Conservation (phyloP, 2,113 vertebrate species). For the Microcebus murinus region DNA sequence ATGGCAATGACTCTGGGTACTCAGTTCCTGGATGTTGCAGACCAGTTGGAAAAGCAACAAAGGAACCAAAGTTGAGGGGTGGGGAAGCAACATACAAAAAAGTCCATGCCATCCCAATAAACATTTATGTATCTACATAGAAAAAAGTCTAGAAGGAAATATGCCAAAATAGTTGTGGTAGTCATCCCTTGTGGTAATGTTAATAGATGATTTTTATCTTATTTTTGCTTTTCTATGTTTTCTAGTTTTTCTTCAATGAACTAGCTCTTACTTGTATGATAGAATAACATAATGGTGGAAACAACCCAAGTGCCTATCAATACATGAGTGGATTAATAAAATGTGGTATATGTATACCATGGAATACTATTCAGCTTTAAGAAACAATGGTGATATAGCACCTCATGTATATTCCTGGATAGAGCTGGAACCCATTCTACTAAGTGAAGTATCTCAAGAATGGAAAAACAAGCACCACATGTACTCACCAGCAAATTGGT, state of each 20-base stretch:
- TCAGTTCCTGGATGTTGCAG: not conserved
- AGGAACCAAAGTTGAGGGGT: not conserved
- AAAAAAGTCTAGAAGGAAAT: not conserved
- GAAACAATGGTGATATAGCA: no score
- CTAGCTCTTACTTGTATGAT: not conserved
- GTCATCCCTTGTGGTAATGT: no score
- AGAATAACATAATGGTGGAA: not conserved
- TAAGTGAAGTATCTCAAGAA: no score
- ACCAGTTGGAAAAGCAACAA: conserved; percentile 20
- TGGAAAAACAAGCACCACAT: no score
- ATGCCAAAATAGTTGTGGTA: not conserved
- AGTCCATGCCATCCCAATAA: not conserved
- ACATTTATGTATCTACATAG: not conserved
- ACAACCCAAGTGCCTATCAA: no score
- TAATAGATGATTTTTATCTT: not conserved
- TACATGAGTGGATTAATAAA: no score
- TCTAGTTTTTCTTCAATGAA: not conserved
- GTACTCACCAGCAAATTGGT: no score
- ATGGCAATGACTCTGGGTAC: not conserved
- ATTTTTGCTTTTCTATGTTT: not conserved
- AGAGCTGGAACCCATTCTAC: no score
- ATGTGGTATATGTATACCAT: no score
- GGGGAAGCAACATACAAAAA: not conserved
- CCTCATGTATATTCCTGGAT: no score
- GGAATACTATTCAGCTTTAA: no score